These are phyloP conservation scores for Globodera ellingtonae DNA, from an alignment of 1,140 invertebrate species.

Conservation along the genomic window DNA sequence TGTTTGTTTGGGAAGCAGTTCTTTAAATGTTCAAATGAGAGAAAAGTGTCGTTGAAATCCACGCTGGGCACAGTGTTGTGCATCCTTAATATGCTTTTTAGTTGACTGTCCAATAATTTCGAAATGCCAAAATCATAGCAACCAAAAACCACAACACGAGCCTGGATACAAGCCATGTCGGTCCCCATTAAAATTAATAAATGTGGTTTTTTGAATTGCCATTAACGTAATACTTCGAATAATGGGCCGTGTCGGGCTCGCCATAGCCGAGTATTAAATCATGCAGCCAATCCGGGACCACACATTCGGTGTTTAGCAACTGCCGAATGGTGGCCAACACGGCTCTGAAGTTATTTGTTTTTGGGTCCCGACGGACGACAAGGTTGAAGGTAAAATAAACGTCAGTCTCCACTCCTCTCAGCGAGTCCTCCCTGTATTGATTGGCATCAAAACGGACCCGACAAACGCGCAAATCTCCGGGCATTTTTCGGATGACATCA, in stretches of 20 bases:
- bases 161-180: neutral
- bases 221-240: conserved; percentile 73
- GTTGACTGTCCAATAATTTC: no score
- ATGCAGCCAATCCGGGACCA: conserved; percentile 97
- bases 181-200: neutral
- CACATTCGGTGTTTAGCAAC: conserved; percentile 97
- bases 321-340: conserved; percentile 96
- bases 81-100: conserved; percentile 69
- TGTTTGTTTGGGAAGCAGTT: conserved; percentile 82
- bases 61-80: conserved; percentile 76
- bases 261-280: conserved; percentile 97
- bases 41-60: conserved; percentile 97
- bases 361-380: conserved; percentile 92
- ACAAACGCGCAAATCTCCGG: conserved; percentile 86
- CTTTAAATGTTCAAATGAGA: conserved; percentile 84
- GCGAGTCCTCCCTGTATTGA: conserved; percentile 73
- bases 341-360: conserved; percentile 99
- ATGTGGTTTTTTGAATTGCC: no score
- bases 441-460: conserved; percentile 91
- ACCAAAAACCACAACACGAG: no score
- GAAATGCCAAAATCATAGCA: no score
- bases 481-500: conserved; percentile 81
- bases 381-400: conserved; percentile 97
- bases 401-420: conserved; percentile 70
- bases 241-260: conserved; percentile 91